Evolutionary conservation across 1,140 invertebrate species (phyloP), one percentile per base, ranked within the genome.

Genomic region (Drosophila baimaii): DNA sequence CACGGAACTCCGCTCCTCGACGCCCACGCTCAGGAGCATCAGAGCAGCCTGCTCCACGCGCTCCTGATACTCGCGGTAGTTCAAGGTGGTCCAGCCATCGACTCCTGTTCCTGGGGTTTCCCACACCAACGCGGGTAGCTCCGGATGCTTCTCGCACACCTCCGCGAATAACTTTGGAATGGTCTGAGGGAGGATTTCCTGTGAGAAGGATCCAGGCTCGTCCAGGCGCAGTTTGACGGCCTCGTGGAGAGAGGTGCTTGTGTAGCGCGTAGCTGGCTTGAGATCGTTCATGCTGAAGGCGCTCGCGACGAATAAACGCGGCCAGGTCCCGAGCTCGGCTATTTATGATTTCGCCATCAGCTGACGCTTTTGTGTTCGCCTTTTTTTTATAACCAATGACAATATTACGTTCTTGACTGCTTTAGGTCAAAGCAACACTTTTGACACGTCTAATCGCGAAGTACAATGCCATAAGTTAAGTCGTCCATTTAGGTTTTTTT

Each of bases 1-100:
- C 19, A 98, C 96, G 5, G 95, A 95, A 90, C 97, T 95, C 81
- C 95, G 94, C 57, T 94, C 93, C 91, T 98, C 94, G 23, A 98
- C 92, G 1, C 97, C 97, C 33, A 98, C 92, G 89, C 97, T 95
- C 9, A 98, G 92, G 83, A 98, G 97, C 47, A 95, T 96, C 92
- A 97, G 97, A 0, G 97, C 98, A 9, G 95, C 94, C n/a, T 92
- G 96, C 47, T 95, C 93, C 2, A 97, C 95, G 63, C 94, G 91
- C 6, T 94, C 90, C 77, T 95, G 94, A 88, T 98, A 98, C 85
- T 97, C 94, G 72, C 94, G 96, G 90, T 95, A 98, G n/a, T 95
- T 96, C 82, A 95, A 93, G 47, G 93, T 95, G 33, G 93, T 85
- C 94, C 94, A 92, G 0, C 54, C 70, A 37, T 89, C 57, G 15